Evolutionary conservation across 1,140 invertebrate genomes (phyloP), one percentile per base, ranked within the genome.

Genomic region (Rhizoglyphus robini): DNA sequence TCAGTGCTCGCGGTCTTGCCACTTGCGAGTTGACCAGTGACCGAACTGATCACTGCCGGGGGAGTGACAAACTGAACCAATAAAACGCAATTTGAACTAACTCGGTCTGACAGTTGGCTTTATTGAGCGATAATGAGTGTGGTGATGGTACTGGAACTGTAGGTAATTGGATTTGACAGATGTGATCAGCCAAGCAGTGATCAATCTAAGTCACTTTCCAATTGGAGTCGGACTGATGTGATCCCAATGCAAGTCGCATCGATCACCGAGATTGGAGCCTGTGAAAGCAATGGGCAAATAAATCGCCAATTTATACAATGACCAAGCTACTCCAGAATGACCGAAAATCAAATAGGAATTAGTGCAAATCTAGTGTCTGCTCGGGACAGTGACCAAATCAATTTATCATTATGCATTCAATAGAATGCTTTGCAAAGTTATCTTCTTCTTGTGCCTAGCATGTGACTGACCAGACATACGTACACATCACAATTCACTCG

Each of bases 331-430:
- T n/a, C 23, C 15, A 20, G 51, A 54, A 54, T 54, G 8, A 54
- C 8, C 23, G 51, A 20, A 32, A 54, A 54, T 54, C 51, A 8
- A 54, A 20, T 54, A 15, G 20, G 8, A 8, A 54, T 20, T 20
- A 54, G 8, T 5, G 51, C 23, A 8, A 54, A 54, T 54, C 8
- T 54, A 54, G 51, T 32, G 51, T 54, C 8, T 54, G 51, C 8
- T 32, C 31, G 51, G 31, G 51, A 54, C 51, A 54, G 51, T 54
- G 23, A 54, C 51, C 51, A 23, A 54, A 54, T 54, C 51, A 54
- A 54, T 54, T 54, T 54, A 54, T 54, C 51, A 54, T 54, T 54
- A 54, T 54, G 51, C 51, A 54, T 54, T 41, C 36, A 41, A 41
- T 41, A 41, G 36, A 18, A 41, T 41, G n/a, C n/a, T n/a, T n/a